A percentile compares a stretch with the other conserved stretches of the same genome.
phyloP scores from a whole-genome alignment of 2,888 invertebrate genomes.

The Clivina fossor region DNA sequence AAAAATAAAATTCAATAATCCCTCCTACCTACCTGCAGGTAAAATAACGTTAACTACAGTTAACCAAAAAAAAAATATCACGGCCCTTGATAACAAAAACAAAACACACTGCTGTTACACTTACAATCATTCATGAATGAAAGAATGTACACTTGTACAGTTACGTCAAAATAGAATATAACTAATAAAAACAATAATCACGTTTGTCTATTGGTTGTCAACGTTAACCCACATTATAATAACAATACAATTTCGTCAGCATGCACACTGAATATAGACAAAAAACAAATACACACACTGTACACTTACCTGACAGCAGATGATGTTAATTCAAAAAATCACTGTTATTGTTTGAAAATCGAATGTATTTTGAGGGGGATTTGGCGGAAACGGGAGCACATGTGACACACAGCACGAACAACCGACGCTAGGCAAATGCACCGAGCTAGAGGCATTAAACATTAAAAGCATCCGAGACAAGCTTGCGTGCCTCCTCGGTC shows the following conservation, averaged over 20 bases:
- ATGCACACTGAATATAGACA: constrained; percentile 2
- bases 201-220: no score
- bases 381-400: constrained; percentile 11
- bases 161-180: no score
- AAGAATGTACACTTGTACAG: no score
- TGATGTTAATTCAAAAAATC: background rate
- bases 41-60: no score
- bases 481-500: constrained; percentile 29
- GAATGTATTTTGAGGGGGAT: background rate
- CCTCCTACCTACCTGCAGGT: no score
- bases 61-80: no score
- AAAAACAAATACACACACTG: constrained; percentile 13
- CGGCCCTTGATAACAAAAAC: no score
- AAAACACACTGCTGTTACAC: no score
- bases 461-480: constrained; percentile 19
- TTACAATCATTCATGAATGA: no score
- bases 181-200: no score
- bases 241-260: background rate
- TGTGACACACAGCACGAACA: constrained; percentile 17
- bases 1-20: no score
- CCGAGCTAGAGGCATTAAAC: constrained; percentile 26
- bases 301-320: constrained; percentile 16
- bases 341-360: background rate
- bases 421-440: constrained; percentile 30
- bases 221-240: no score